Base-by-base conservation (phyloP, 2,888 invertebrate species). In the Busseola fusca region DNA sequence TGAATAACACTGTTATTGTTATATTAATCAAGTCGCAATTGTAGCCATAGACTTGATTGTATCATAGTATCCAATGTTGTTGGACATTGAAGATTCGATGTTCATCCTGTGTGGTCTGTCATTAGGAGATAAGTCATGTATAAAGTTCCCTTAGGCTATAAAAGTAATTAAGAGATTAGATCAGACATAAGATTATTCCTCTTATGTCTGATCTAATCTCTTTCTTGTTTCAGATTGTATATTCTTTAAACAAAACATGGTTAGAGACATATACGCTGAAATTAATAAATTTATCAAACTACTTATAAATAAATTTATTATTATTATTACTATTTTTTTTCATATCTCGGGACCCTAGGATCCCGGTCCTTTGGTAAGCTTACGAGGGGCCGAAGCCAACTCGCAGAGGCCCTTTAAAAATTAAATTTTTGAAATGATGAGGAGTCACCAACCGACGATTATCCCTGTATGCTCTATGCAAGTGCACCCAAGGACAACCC, bases 1-100 rank as follows among this genome's bases (percentile, higher is more conserved):
- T 66, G 63, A 79, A 82, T 73, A 80, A 82, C 62, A 58, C 27
- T 65, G 60, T 74, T 71, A 60, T 81, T 82, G 75, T 74, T 66
- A 25, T 76, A 76, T 60, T 76, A 59, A 63, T 64, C 68, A 72
- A 76, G 40, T 58, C 42, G 21, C 59, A 37, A 64, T 67, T 77
- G 58, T 72, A 58, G 34, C 10, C 37, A 25, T 16, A 42, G 37
- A 57, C 42, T 54, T 40, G 64, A 66, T 69, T 58, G 16, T 69
- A 69, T 65, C 63, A 2, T 30, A 25, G 25, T 59, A n/a, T n/a
- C n/a, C 10, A 59, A 45, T 45, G 40, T 58, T 69, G 18, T 37
- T 56, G n/a, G 42, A 45, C 12, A 64, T 48, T 37, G 10, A 40
- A 72, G 78, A 60, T 54, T 66, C 42, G 9, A 16, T n/a, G 27